phyloP scores from a whole-genome alignment of 2,113 vertebrate genomes.

The Chloroceryle aenea region DNA sequence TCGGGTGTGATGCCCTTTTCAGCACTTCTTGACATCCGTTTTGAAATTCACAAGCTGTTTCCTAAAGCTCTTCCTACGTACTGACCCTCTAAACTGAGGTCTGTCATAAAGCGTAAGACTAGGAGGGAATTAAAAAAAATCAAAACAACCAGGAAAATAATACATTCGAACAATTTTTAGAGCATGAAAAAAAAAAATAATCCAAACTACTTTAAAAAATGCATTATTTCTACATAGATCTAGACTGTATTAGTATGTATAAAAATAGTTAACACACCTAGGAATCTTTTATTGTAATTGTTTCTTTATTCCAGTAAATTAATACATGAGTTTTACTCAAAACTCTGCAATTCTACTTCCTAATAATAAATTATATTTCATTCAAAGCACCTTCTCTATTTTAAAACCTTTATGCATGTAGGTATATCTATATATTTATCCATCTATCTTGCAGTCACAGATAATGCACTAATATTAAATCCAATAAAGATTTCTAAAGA shows the following conservation, averaged over 20 bases:
- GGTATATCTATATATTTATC: background rate
- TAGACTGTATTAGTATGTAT: background rate
- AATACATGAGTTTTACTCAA: background rate
- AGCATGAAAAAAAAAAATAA: background rate
- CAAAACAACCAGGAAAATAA: background rate
- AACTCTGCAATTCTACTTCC: background rate
- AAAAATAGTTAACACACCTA: background rate
- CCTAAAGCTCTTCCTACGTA: background rate
- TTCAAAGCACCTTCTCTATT: background rate
- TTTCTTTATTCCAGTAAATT: background rate
- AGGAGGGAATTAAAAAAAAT: background rate
- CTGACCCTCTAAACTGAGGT: background rate
- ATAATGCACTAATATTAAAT: background rate
- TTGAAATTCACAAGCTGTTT: background rate
- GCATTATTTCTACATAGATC: background rate
- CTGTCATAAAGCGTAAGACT: background rate
- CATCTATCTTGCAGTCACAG: background rate
- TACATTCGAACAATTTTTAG: background rate
- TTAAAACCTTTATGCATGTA: background rate
- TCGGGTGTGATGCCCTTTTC: background rate
- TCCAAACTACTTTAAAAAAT: background rate
- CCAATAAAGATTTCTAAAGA: background rate
- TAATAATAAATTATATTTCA: background rate
- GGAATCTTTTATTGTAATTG: background rate
- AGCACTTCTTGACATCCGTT: background rate